phyloP scores from a whole-genome alignment of 2,797 vertebrate genomes.

The Squalus acanthias region DNA sequence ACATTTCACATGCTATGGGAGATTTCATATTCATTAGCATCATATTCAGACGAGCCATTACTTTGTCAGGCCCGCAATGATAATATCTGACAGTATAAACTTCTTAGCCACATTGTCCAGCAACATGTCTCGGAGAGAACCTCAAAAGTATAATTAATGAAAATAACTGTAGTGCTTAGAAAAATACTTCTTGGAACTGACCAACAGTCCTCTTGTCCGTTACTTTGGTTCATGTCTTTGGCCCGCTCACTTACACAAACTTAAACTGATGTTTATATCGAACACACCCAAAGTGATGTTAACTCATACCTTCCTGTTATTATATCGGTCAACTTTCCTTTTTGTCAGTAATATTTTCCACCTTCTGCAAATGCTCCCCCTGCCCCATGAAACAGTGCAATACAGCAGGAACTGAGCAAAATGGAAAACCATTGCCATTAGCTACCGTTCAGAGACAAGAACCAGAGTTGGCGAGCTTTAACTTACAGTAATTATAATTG shows the following conservation, averaged over 20 bases:
- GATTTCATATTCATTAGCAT: background rate
- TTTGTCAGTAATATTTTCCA: background rate
- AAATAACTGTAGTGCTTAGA: background rate
- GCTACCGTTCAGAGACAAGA: background rate
- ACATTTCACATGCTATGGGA: background rate
- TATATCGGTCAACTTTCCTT: background rate
- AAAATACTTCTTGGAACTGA: background rate
- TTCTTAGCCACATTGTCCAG: background rate
- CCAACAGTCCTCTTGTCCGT: background rate
- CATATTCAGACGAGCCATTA: background rate
- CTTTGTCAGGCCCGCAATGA: background rate
- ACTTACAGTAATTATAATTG: background rate
- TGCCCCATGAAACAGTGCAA: background rate
- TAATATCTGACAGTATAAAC: background rate
- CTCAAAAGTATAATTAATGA: background rate
- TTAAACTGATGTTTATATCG: background rate
- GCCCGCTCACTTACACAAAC: background rate
- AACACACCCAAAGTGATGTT: background rate
- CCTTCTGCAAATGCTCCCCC: background rate
- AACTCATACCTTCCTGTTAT: background rate
- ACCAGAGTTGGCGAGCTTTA: background rate
- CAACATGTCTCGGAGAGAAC: background rate
- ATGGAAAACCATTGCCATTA: background rate
- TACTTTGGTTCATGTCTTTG: background rate
- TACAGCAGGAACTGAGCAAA: background rate